Evolutionary conservation across 2,888 invertebrate genomes (phyloP).

Genomic region (Rhagonycha lutea): DNA sequence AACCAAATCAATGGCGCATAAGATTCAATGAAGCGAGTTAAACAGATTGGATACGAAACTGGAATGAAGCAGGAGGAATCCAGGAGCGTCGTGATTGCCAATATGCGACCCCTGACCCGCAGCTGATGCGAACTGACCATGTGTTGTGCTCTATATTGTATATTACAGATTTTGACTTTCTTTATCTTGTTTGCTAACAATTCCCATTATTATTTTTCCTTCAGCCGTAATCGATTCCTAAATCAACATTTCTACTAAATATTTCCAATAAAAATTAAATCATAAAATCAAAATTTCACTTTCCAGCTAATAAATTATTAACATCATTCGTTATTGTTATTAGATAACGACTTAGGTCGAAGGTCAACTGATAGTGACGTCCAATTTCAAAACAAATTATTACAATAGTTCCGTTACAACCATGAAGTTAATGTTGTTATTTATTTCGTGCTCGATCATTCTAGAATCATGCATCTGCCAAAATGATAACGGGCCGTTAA

Average conservation of each 20-base stretch:
- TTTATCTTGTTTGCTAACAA: conserved; percentile 22
- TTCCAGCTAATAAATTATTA: no score
- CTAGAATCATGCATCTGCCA: not conserved
- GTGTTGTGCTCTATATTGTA: conserved; percentile 41
- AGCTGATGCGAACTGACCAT: conserved; percentile 53
- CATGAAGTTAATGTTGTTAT: not conserved
- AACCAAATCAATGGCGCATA: conserved; percentile 53
- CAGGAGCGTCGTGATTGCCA: conserved; percentile 47
- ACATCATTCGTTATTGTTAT: not conserved
- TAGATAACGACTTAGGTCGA: not conserved
- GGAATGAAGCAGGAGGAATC: conserved; percentile 45
- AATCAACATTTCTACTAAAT: not conserved
- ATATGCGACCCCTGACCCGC: conserved; percentile 48
- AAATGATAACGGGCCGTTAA: not conserved
- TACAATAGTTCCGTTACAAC: not conserved
- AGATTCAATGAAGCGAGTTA: conserved; percentile 53
- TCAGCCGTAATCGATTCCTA: not conserved
- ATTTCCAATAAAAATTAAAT: not conserved
- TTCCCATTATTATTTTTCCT: conserved; percentile 1
- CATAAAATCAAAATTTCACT: no score
- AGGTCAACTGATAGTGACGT: not conserved
- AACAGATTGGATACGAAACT: conserved; percentile 54
- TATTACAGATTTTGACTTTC: conserved; percentile 30
- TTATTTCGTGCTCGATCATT: not conserved
- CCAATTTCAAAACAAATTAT: not conserved